Evolutionary conservation across 2,113 vertebrate species (phyloP).

Genomic region (Phaethon lepturus): DNA sequence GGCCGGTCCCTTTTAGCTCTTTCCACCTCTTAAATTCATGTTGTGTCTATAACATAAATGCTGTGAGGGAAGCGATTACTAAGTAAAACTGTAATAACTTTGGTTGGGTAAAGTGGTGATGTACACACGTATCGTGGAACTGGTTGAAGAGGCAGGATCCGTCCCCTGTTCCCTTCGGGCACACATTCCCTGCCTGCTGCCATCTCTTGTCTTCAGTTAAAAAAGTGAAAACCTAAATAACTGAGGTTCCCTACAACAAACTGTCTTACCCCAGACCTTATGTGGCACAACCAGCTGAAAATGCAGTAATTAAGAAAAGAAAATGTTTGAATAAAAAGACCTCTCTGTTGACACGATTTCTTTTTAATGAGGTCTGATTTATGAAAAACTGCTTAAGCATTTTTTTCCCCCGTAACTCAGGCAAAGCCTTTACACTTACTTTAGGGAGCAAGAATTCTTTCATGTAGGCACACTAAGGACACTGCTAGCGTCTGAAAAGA

Average conservation of each 20-base stretch:
- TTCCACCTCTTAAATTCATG: not conserved
- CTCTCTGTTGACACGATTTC: fast-evolving
- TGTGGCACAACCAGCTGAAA: not conserved
- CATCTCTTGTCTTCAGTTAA: fast-evolving
- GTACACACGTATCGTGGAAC: fast-evolving
- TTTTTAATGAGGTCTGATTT: not conserved
- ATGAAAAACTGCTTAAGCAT: not conserved
- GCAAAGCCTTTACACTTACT: not conserved
- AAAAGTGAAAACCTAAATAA: not conserved
- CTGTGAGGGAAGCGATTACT: not conserved
- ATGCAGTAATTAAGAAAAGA: not conserved
- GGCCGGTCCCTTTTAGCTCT: not conserved
- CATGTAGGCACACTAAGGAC: not conserved
- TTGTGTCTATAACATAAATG: not conserved
- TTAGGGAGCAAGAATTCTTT: not conserved
- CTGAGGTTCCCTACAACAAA: not conserved
- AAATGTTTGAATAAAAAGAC: not conserved
- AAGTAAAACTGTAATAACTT: not conserved
- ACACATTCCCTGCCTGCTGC: not conserved
- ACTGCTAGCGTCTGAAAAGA: not conserved
- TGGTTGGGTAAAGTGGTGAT: fast-evolving
- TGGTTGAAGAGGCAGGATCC: not conserved
- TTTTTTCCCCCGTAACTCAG: not conserved
- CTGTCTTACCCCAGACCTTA: not conserved
- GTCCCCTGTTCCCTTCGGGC: not conserved